Base-by-base conservation (phyloP, 2,888 invertebrate species). In the Euclidia mi region DNA sequence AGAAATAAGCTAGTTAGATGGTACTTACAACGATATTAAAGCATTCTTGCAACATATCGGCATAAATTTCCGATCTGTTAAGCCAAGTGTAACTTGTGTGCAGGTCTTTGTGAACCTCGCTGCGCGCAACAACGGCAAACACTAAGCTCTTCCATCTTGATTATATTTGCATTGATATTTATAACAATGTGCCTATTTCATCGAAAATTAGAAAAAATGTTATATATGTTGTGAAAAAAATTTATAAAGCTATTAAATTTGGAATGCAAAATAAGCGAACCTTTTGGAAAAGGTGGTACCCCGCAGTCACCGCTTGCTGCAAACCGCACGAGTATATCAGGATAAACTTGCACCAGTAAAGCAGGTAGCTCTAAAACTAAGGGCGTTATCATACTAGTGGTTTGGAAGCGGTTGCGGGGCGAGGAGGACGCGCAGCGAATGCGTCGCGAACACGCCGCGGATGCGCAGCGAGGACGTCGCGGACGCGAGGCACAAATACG, bases 1-100 rank as follows among this genome's bases (percentile, higher is more conserved):
- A 29, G 1, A 10, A 29, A 10, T 9, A 10, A n/a, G 29, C 29
- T 14, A 12, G 4, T 25, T 25, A 25, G 1, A 35, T 18, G 3
- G 34, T 45, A 85, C 90, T 84, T 80, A 90, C 91, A 32, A 72
- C 69, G 29, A 91, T 87, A 79, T 84, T 86, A 37, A 88, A 91
- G 60, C 91, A 91, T 73, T 90, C 85, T 12, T 79, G 63, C n/a
- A 91, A 63, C 90, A 91, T 91, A 41, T 85, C 82, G 0, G 85
- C 81, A 67, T 91, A 91, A 41, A 82, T 72, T 69, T 90, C 89
- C 49, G 81, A 83, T 70, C 78, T 85, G 46, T 88, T 82, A 3
- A 82, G 56, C 76, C 79, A 87, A 45, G 66, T 25, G 55, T 90
- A 87, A 10, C 66, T 60, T 0, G 78, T 58, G 58, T 84, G 73